These are phyloP conservation scores for Bombyx mandarina DNA, from an alignment of 1,140 invertebrate species.

Conservation along the genomic window DNA sequence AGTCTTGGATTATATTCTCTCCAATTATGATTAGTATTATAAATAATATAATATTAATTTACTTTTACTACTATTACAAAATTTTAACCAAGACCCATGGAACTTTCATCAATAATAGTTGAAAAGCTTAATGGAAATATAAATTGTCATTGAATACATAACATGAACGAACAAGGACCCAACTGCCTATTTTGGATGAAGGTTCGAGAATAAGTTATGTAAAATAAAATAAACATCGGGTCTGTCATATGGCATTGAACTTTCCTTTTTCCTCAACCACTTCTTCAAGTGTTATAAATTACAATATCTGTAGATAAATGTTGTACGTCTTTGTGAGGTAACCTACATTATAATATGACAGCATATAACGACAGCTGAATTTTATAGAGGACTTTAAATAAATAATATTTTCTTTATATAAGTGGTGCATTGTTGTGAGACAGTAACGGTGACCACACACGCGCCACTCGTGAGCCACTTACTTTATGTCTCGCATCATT, in stretches of 20 bases:
- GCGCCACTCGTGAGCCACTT: conserved; percentile 29
- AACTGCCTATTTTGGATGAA: too few species aligned
- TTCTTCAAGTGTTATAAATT: conserved; percentile 19
- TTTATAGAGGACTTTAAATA: conserved; percentile 60
- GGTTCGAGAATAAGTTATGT: conserved; percentile 3
- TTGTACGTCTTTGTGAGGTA: conserved; percentile 22
- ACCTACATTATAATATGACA: conserved; percentile 28
- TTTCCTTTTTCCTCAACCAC: conserved; percentile 3
- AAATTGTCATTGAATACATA: too few species aligned
- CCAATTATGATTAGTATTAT: too few species aligned
- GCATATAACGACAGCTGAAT: conserved; percentile 43
- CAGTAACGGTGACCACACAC: conserved; percentile 63
- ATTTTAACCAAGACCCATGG: too few species aligned
- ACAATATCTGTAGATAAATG: conserved; percentile 24
- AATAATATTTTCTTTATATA: conserved; percentile 71
- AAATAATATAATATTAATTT: too few species aligned
- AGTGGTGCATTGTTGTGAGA: conserved; percentile 57
- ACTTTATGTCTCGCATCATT: conserved; percentile 39
- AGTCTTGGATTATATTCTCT: too few species aligned
- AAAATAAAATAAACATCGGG: conserved; percentile 1
- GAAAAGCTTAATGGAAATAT: too few species aligned
- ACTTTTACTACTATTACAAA: too few species aligned
- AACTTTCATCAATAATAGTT: too few species aligned
- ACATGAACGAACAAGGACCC: too few species aligned
- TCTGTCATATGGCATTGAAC: conserved; percentile 5